These are phyloP conservation scores for Rhadina sibilatrix DNA, from an alignment of 2,113 vertebrate species.

Conservation along the genomic window DNA sequence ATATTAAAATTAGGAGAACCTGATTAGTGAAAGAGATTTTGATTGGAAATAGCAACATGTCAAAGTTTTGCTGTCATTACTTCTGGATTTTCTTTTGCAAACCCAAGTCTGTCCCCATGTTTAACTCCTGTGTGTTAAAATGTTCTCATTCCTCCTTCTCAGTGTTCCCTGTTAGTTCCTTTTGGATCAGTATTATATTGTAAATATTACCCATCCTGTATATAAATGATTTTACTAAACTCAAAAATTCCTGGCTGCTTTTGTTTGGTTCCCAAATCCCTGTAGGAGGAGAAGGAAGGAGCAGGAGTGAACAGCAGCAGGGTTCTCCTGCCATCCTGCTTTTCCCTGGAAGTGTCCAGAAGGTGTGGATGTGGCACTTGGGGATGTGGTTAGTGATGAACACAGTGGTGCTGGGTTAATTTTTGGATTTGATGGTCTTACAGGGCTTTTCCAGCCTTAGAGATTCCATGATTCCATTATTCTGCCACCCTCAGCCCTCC, in stretches of 20 bases:
- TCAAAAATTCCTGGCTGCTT: constrained; percentile 27
- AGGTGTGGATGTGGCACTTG: neutral
- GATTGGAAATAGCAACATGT: neutral
- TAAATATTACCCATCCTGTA: constrained; percentile 73
- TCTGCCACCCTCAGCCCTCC: neutral
- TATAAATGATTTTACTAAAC: constrained; percentile 77
- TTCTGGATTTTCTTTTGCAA: constrained; percentile 8
- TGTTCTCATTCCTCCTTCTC: constrained; percentile 42
- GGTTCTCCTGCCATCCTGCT: neutral
- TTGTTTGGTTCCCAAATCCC: neutral
- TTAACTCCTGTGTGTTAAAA: constrained; percentile 21
- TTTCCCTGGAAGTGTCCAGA: neutral
- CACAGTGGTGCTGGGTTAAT: neutral
- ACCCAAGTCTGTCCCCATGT: neutral
- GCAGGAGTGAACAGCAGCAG: neutral
- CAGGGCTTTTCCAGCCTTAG: neutral
- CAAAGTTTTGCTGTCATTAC: neutral
- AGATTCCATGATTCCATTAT: neutral
- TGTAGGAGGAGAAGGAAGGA: neutral
- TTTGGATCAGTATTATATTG: constrained; percentile 72
- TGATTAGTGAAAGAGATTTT: neutral
- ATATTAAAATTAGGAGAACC: neutral
- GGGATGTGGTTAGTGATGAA: neutral
- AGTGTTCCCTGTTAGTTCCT: constrained; percentile 40
- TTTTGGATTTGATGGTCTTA: neutral